Evolutionary conservation across 2,113 vertebrate species (phyloP).

Genomic region (Chloropsis cyanopogon): DNA sequence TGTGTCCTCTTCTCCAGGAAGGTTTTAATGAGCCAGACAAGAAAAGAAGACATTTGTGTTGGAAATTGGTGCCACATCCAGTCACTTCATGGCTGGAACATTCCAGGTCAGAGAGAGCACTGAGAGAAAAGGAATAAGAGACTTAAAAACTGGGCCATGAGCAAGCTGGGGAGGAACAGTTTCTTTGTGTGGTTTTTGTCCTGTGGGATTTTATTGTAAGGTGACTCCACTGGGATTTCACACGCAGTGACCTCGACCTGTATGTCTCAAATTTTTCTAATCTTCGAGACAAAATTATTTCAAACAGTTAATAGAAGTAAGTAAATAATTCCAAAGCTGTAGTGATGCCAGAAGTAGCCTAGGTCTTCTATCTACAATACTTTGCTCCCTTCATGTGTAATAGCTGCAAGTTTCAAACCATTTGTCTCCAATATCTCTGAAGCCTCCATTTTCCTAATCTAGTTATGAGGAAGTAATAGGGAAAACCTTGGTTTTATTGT

Average conservation of each 20-base stretch:
- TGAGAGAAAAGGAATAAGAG: not conserved
- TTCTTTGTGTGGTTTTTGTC: not conserved
- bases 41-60: not conserved
- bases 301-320: not conserved
- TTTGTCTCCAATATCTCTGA: not conserved
- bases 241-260: not conserved
- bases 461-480: not conserved
- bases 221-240: not conserved
- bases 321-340: not conserved
- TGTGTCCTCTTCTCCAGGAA: not conserved
- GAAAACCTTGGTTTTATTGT: not conserved
- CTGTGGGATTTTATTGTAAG: not conserved
- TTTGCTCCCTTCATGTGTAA: not conserved
- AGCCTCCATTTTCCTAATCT: not conserved
- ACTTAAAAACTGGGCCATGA: not conserved
- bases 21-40: not conserved
- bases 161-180: not conserved
- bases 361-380: not conserved
- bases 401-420: not conserved
- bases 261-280: not conserved
- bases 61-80: not conserved
- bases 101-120: not conserved
- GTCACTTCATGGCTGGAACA: not conserved
- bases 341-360: not conserved
- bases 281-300: not conserved